These are phyloP conservation scores for Drusus annulatus DNA, from an alignment of 1,140 invertebrate species.

Conservation along the genomic window DNA sequence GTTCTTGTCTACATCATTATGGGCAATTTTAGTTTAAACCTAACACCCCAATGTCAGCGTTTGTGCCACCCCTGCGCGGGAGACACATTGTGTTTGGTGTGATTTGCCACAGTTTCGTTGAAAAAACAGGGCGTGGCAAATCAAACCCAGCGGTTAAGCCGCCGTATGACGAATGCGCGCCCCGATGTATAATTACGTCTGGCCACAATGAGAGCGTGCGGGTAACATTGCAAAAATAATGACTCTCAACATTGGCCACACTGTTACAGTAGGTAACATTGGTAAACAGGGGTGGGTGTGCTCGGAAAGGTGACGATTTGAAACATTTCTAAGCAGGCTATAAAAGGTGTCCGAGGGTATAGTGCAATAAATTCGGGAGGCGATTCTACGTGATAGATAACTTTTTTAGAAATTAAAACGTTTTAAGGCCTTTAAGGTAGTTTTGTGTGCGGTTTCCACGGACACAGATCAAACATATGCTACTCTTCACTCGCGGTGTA, in stretches of 20 bases:
- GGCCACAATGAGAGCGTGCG: constrained; percentile 16
- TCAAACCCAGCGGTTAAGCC: constrained; percentile 34
- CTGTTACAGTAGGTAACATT: background rate
- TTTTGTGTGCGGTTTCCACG: too few species aligned
- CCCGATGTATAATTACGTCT: constrained; percentile 11
- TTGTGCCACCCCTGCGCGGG: constrained; percentile 6
- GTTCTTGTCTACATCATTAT: too few species aligned
- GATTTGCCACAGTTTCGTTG: constrained; percentile 18
- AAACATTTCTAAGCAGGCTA: too few species aligned
- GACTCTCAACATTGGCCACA: background rate
- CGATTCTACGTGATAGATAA: too few species aligned
- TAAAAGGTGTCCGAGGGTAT: too few species aligned
- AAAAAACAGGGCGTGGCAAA: constrained; percentile 42
- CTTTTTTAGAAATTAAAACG: too few species aligned
- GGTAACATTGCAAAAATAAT: constrained; percentile 37
- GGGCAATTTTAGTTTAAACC: too few species aligned
- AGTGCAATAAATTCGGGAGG: too few species aligned
- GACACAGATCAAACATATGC: too few species aligned
- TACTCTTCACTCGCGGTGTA: too few species aligned
- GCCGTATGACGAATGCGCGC: background rate
- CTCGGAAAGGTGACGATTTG: too few species aligned
- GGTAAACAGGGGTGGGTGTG: background rate
- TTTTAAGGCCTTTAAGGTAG: too few species aligned
- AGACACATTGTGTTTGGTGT: constrained; percentile 14
- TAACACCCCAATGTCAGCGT: background rate